Conservation (phyloP, 2,797 vertebrate genomes). For the Esox masquinongy region DNA sequence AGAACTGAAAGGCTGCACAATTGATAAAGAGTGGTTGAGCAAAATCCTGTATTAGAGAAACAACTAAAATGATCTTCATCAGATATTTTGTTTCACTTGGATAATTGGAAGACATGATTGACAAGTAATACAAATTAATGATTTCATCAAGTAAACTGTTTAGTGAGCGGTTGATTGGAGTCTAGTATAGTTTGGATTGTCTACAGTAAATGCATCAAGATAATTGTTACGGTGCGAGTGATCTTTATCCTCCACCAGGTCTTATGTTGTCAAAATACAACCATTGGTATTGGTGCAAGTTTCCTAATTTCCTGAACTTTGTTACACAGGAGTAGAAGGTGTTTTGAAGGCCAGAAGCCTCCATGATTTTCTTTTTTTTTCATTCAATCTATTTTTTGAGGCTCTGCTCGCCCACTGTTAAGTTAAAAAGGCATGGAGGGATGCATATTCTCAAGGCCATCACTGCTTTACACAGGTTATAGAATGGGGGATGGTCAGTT, state of each 20-base stretch:
- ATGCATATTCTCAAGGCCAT: no score
- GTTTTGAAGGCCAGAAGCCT: not conserved
- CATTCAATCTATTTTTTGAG: no score
- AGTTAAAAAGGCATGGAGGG: no score
- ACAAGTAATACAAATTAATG: slow-evolving; percentile 44
- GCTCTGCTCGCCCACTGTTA: no score
- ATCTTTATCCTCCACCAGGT: not conserved
- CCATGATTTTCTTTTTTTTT: not conserved
- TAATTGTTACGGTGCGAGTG: not conserved
- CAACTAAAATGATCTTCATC: slow-evolving; percentile 42
- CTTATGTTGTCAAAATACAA: not conserved
- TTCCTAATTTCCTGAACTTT: not conserved
- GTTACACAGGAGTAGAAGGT: not conserved
- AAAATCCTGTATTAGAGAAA: slow-evolving; percentile 11
- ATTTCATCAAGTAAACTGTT: slow-evolving; percentile 35
- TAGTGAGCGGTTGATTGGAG: not conserved
- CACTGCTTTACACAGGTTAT: no score
- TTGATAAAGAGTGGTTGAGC: slow-evolving; percentile 8
- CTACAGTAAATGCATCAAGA: not conserved
- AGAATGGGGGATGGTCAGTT: no score
- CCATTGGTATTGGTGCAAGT: not conserved
- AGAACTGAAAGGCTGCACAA: not conserved
- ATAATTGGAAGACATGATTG: slow-evolving; percentile 49
- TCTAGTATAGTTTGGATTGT: not conserved
- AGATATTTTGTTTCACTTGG: slow-evolving; percentile 24